Percentiles rank a stretch among this genome's conserved stretches.
These are phyloP conservation scores for Onychorhynchus coronatus DNA, from an alignment of 2,113 vertebrate species.

Conservation along the genomic window DNA sequence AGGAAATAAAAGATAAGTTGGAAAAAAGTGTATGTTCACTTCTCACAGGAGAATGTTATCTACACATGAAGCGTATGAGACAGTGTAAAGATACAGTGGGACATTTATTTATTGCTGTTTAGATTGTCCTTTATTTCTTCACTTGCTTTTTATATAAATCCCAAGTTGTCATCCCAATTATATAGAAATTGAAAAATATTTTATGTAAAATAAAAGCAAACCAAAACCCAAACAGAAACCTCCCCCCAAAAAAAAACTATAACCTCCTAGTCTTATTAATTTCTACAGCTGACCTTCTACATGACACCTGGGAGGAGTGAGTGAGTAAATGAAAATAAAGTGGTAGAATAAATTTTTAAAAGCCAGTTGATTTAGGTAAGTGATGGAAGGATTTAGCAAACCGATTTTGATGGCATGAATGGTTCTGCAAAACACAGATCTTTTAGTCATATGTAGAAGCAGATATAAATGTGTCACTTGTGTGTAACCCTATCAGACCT, in stretches of 20 bases:
- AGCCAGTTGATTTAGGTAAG: background rate
- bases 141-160: background rate
- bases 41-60: background rate
- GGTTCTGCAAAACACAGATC: background rate
- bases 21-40: background rate
- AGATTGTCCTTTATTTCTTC: background rate
- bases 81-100: background rate
- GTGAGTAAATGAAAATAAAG: background rate
- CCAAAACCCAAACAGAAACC: background rate
- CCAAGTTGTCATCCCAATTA: background rate
- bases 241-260: background rate
- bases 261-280: accelerated
- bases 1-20: background rate
- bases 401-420: background rate
- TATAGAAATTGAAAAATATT: background rate
- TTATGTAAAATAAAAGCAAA: background rate
- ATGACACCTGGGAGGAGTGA: background rate
- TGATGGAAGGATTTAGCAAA: background rate
- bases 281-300: background rate
- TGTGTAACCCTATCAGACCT: background rate
- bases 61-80: background rate
- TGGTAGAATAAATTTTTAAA: background rate
- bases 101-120: background rate
- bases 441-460: background rate
- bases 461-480: background rate